Conservation (phyloP, 2,797 vertebrate species). For the Cryptoprocta ferox region DNA sequence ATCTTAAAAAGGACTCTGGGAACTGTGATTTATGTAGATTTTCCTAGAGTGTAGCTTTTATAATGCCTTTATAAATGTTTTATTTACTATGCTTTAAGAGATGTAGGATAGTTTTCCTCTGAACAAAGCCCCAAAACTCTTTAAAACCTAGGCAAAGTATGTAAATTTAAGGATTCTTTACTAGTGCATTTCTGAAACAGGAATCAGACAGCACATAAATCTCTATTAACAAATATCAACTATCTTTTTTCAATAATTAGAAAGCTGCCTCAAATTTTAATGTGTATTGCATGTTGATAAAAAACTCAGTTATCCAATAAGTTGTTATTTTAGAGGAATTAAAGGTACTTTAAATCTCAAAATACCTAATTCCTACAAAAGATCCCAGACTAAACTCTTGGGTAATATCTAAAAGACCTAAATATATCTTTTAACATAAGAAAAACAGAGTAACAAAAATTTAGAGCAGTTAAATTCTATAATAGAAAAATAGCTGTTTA, state of each 20-base stretch:
- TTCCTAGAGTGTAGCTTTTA: constrained; percentile 2
- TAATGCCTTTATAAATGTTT: constrained; percentile 30
- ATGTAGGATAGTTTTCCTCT: background rate
- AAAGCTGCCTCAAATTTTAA: background rate
- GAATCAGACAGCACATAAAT: background rate
- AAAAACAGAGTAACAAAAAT: background rate
- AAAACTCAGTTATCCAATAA: background rate
- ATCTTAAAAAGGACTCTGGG: constrained; percentile 40
- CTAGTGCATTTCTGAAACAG: background rate
- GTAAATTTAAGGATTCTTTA: constrained; percentile 3
- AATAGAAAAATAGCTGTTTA: background rate
- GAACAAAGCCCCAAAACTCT: background rate
- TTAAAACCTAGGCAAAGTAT: background rate
- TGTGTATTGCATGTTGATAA: background rate
- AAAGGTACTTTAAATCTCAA: constrained; percentile 36
- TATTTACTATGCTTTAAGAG: constrained; percentile 14
- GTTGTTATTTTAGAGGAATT: background rate
- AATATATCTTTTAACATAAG: background rate
- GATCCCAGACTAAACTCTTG: background rate
- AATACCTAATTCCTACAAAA: background rate
- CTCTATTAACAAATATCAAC: background rate
- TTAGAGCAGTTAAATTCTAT: background rate
- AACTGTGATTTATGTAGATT: constrained; percentile 21
- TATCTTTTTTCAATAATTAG: background rate
- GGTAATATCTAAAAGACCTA: background rate